phyloP scores from a whole-genome alignment of 2,797 vertebrate genomes.

The Sciurus vulgaris region DNA sequence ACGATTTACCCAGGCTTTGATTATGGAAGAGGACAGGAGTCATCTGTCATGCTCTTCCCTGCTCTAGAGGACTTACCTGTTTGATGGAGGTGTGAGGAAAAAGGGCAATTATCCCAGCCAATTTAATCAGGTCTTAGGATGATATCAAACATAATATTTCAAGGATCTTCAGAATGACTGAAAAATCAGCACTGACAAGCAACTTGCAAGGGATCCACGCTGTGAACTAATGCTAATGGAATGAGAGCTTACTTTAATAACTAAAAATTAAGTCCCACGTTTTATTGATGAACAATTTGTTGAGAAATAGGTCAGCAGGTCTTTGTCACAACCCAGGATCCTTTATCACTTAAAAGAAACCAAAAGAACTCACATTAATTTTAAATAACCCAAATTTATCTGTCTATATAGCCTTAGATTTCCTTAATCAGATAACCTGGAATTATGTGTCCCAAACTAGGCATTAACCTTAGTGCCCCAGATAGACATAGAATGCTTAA shows the following conservation, averaged over 20 bases:
- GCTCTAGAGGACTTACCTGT: conserved; percentile 62
- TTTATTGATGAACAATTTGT: conserved; percentile 53
- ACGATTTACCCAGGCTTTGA: conserved; percentile 29
- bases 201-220: neutral
- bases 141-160: conserved; percentile 80
- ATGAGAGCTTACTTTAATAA: conserved; percentile 37
- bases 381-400: conserved; percentile 20
- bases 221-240: conserved; percentile 25
- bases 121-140: conserved; percentile 76
- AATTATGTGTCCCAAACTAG: neutral
- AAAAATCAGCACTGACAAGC: conserved; percentile 54
- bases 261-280: conserved; percentile 16
- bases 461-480: conserved; percentile 51
- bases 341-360: conserved; percentile 56
- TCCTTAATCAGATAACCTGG: neutral
- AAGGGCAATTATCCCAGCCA: conserved; percentile 65
- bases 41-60: conserved; percentile 16
- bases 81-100: conserved; percentile 59
- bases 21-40: conserved; percentile 36
- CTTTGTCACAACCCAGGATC: neutral
- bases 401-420: conserved; percentile 10
- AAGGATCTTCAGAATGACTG: conserved; percentile 45
- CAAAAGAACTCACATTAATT: conserved; percentile 27
- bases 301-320: conserved; percentile 55
- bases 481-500: neutral